Evolutionary conservation across 2,113 vertebrate species (phyloP).

Genomic region (Corythaeola cristata): DNA sequence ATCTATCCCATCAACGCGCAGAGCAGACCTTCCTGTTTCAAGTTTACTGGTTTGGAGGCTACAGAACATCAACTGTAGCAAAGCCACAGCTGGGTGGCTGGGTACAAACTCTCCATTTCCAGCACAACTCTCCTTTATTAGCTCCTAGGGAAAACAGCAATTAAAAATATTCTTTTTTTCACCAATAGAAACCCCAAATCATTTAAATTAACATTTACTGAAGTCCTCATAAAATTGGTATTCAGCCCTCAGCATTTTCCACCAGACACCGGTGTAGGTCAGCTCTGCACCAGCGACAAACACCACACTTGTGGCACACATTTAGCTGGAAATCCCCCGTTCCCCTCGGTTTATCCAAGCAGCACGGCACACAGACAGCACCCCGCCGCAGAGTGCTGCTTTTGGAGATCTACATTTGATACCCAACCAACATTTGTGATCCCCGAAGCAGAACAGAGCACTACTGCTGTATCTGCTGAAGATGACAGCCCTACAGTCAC

Average conservation of each 20-base stretch:
- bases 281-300: slow-evolving; percentile 71
- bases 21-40: slow-evolving; percentile 33
- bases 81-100: not conserved
- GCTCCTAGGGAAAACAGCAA: slow-evolving; percentile 15
- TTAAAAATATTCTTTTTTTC: not conserved
- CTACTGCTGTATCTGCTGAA: not conserved
- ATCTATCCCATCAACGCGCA: not conserved
- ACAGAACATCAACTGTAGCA: not conserved
- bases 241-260: slow-evolving; percentile 7
- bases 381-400: slow-evolving; percentile 35
- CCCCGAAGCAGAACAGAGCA: not conserved
- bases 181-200: not conserved
- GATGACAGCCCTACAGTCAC: not conserved
- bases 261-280: slow-evolving; percentile 15
- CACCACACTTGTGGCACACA: slow-evolving; percentile 68
- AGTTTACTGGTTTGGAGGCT: not conserved
- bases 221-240: slow-evolving; percentile 37
- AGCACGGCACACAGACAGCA: slow-evolving; percentile 52
- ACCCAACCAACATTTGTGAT: not conserved
- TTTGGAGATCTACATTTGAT: slow-evolving; percentile 5
- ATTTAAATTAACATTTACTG: slow-evolving; percentile 51
- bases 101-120: not conserved
- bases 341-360: slow-evolving; percentile 30
- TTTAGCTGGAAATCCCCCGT: slow-evolving; percentile 26
- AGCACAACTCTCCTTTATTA: slow-evolving; percentile 28